Evolutionary conservation across 2,113 vertebrate species (phyloP).

Genomic region (Eidolon helvum): DNA sequence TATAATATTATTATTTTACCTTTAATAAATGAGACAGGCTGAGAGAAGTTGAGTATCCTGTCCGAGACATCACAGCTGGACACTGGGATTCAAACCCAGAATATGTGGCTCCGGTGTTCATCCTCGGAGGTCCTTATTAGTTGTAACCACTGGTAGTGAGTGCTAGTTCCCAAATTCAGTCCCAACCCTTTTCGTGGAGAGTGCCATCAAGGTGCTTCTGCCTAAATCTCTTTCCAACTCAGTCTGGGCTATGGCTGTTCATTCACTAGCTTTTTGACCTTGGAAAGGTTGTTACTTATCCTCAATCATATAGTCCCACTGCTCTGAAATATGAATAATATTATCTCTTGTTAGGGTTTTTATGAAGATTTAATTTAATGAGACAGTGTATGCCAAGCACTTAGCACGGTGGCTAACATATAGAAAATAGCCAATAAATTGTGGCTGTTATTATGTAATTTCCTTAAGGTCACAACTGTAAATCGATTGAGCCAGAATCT

Average conservation of each 20-base stretch:
- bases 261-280: neutral
- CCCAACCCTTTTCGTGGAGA: neutral
- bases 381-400: neutral
- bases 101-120: neutral
- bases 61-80: neutral
- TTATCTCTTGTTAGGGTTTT: neutral
- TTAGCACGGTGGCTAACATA: neutral
- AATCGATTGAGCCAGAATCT: neutral
- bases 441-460: neutral
- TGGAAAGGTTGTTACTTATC: neutral
- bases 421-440: neutral
- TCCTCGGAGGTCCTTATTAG: neutral
- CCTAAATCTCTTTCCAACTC: accelerated
- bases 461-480: slow-evolving; percentile 17
- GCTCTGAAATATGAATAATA: neutral
- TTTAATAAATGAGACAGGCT: neutral
- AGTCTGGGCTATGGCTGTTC: accelerated
- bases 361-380: slow-evolving; percentile 52
- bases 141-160: neutral
- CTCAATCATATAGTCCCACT: neutral
- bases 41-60: neutral
- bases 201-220: too few relatives aligned
- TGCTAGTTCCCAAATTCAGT: neutral
- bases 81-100: neutral
- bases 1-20: neutral